Base-by-base conservation (phyloP, 2,888 invertebrate species). In the Caprella mutica region DNA sequence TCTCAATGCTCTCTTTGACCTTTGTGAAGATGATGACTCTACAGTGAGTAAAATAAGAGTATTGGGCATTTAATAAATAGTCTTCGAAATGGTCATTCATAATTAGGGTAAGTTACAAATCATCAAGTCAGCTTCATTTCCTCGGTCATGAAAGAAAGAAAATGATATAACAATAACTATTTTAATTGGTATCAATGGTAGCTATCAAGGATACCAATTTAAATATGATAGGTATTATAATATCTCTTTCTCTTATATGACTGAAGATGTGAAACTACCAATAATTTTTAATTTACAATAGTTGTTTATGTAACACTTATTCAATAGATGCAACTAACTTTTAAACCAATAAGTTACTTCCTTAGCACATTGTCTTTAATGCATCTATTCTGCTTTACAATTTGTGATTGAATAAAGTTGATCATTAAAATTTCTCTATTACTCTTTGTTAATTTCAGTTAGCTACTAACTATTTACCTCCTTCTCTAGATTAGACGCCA, bases 21-120 rank as follows among this genome's bases (percentile, higher is more conserved):
- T 97, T 5, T 94, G 94, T 72, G 94, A 96, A 75, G 93, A 96
- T 77, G 86, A 88, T 70, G 92, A 96, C 73, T 80, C 86, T 68
- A 83, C 84, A 71, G 91, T 92, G 76, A 79, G 81, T 80, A 17
- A 33, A 56, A 19, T 65, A 67, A 42, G 35, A 35, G 12, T 35
- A 35, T 12, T 12, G 35, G 14, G 35, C 12, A 12, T 14, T 35
- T 14, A 35, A 35, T 14, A 35, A 14, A 35, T 14, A 14, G 14
- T 12, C 12, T 35, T 35, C 12, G 12, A 12, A 14, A 35, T 12
- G 35, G 35, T 14, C 35, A 35, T 14, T 12, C 12, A 35, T 12
- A 35, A 14, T 35, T 35, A 35, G 35, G 12, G 12, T 14, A 35
- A 12, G 12, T 12, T 14, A 14, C 35, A 35, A 12, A 12, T 14